Conservation (phyloP, 1,140 invertebrate species). For the Lutraria rhynchaena region DNA sequence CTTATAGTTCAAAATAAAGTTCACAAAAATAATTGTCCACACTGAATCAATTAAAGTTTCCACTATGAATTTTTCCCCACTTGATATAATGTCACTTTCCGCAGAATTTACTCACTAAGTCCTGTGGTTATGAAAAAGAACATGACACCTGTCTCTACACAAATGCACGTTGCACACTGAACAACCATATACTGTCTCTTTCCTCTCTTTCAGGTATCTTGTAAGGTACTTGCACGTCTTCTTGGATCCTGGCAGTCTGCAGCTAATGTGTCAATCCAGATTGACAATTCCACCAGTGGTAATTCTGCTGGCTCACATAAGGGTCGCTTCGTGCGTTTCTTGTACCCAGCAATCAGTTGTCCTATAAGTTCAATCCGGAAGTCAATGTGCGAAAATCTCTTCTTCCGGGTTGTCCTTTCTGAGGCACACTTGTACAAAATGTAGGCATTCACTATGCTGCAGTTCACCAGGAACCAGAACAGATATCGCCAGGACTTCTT, state of each 20-base stretch:
- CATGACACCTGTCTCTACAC: conserved; percentile 12
- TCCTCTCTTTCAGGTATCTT: neutral
- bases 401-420: neutral
- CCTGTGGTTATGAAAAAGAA: neutral
- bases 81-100: too few species aligned
- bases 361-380: neutral
- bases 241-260: neutral
- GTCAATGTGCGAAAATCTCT: conserved; percentile 1
- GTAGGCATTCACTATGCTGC: conserved; percentile 24
- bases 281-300: too few species aligned
- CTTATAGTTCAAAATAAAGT: too few species aligned
- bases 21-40: too few species aligned
- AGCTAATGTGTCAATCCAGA: too few species aligned
- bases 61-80: too few species aligned
- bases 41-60: too few species aligned
- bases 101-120: too few species aligned
- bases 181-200: conserved; percentile 20
- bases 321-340: neutral
- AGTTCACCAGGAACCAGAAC: conserved; percentile 23
- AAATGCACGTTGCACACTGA: conserved; percentile 6
- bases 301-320: too few species aligned
- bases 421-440: neutral
- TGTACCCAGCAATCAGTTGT: neutral
- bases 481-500: conserved; percentile 1
- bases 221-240: conserved; percentile 10